A percentile compares a stretch with the other conserved stretches of the same genome.
Evolutionary conservation across 2,797 vertebrate species (phyloP).

Genomic region (Rhinogobio ventralis): DNA sequence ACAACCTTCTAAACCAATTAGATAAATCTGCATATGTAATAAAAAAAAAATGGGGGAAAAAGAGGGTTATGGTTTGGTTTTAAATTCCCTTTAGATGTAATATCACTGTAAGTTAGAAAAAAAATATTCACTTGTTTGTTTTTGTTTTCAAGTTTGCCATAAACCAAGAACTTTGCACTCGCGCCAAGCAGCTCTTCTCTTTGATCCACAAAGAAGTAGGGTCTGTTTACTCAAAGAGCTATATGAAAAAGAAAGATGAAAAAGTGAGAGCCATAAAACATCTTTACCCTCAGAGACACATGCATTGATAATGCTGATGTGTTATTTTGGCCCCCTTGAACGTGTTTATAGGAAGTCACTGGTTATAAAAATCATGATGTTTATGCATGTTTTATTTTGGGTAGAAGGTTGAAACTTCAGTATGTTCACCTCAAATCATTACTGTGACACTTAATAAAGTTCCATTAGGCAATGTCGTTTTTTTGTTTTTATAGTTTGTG

Average conservation of each 20-base stretch:
- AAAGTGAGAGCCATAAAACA: background rate
- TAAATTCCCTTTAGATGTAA: constrained; percentile 52
- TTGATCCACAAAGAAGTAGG: constrained; percentile 57
- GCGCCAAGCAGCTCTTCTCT: constrained; percentile 64
- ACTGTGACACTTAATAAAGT: background rate
- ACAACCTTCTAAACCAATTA: constrained; percentile 74
- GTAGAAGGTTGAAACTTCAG: constrained; percentile 5
- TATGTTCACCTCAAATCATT: background rate
- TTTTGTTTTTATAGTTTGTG: background rate
- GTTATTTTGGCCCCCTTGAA: constrained; percentile 36
- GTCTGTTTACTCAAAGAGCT: constrained; percentile 56
- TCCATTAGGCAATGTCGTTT: background rate
- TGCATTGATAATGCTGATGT: background rate
- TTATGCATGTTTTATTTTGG: background rate
- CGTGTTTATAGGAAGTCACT: constrained; percentile 5
- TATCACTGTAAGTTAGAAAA: constrained; percentile 57
- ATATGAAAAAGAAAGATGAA: constrained; percentile 43
- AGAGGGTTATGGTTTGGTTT: constrained; percentile 55
- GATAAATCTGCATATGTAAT: constrained; percentile 65
- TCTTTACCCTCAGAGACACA: constrained; percentile 28
- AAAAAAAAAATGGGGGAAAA: constrained; percentile 57
- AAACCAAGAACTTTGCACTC: constrained; percentile 58
- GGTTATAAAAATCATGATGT: constrained; percentile 6
- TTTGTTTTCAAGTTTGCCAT: constrained; percentile 63
- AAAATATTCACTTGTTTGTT: constrained; percentile 41